These are phyloP conservation scores for Perdita meconis DNA, from an alignment of 2,888 invertebrate genomes.

Conservation along the genomic window DNA sequence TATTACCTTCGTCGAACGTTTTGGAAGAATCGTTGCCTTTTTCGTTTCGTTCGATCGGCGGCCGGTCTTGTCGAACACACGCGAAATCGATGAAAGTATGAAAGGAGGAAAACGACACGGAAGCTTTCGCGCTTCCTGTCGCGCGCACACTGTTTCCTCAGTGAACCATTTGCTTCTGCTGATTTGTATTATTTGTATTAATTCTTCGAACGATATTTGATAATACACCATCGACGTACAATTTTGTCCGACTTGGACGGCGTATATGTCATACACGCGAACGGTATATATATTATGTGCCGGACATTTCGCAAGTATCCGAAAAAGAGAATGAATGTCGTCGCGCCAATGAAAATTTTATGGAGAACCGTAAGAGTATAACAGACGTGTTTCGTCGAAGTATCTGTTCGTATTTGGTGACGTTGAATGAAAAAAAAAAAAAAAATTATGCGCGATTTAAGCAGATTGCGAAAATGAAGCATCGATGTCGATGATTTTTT, in stretches of 20 bases:
- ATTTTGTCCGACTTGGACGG: conserved; percentile 44
- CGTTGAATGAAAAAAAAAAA: too few species aligned
- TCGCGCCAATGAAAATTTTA: conserved; percentile 37
- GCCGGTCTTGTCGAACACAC: neutral
- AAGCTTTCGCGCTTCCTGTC: conserved; percentile 8
- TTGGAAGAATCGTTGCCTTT: conserved; percentile 13
- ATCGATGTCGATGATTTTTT: conserved; percentile 22
- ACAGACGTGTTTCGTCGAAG: conserved; percentile 11
- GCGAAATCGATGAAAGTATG: conserved; percentile 10
- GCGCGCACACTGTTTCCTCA: conserved; percentile 43
- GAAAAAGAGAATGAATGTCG: conserved; percentile 4
- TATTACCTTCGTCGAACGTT: neutral
- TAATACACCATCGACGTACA: conserved; percentile 24
- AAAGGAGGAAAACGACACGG: neutral
- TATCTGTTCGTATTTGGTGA: neutral
- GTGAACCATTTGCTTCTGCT: conserved; percentile 42
- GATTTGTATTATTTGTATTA: conserved; percentile 37
- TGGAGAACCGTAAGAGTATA: neutral
- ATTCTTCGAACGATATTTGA: conserved; percentile 25
- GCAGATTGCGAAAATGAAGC: conserved; percentile 1
- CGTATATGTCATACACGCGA: conserved; percentile 38
- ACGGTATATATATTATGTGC: conserved; percentile 30
- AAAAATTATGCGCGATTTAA: conserved; percentile 35
- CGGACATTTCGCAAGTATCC: conserved; percentile 24
- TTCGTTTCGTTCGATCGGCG: conserved; percentile 41